phyloP scores from a whole-genome alignment of 2,888 invertebrate genomes.

The Marronus borbonicus region DNA sequence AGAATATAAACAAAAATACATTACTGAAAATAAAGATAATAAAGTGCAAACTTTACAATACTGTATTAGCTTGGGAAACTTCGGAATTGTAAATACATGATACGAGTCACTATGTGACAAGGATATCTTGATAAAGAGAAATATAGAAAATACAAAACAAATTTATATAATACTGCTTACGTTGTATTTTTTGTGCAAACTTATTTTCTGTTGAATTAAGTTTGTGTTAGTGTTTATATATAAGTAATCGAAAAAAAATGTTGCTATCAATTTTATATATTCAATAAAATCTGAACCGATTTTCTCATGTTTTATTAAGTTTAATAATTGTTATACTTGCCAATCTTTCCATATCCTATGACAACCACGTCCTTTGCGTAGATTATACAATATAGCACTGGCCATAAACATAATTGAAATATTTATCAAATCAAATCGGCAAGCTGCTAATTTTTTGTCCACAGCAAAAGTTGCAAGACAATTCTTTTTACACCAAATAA shows the following conservation, averaged over 20 bases:
- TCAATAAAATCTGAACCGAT: constrained; percentile 59
- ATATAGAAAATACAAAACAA: constrained; percentile 45
- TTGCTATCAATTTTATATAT: constrained; percentile 63
- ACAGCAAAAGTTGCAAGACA: no score
- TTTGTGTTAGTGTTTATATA: constrained; percentile 59
- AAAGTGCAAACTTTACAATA: constrained; percentile 35
- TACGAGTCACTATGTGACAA: constrained; percentile 55
- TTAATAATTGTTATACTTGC: no score
- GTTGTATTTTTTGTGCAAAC: constrained; percentile 57
- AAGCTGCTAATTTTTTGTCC: no score
- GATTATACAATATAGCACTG: no score
- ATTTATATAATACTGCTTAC: constrained; percentile 54
- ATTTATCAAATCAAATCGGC: no score
- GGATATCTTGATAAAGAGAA: constrained; percentile 48
- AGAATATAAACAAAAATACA: constrained; percentile 17
- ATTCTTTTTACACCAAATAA: no score
- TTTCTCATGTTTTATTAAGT: constrained; percentile 33
- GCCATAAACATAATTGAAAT: no score
- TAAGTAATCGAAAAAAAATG: constrained; percentile 59
- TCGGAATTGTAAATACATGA: constrained; percentile 54
- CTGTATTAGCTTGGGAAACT: constrained; percentile 43
- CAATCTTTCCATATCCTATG: no score
- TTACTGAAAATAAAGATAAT: constrained; percentile 34
- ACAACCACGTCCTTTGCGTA: no score
- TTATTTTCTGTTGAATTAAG: constrained; percentile 57